A percentile compares a stretch with the other conserved stretches of the same genome.
These are phyloP conservation scores for Martes flavigula DNA, from an alignment of 2,797 vertebrate species.

Conservation along the genomic window DNA sequence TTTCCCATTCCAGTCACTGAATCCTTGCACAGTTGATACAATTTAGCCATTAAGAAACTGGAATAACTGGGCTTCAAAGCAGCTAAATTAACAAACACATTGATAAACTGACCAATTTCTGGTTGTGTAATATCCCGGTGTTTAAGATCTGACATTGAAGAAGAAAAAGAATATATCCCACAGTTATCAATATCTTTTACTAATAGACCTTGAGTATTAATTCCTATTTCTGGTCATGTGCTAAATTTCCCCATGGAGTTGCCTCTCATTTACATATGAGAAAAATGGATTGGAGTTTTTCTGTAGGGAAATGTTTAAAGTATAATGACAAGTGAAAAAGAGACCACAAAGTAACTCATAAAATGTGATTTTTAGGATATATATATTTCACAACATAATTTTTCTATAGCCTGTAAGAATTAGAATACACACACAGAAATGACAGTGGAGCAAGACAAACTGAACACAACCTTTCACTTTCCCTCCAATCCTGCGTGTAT, in stretches of 20 bases:
- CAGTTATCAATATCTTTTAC: background rate
- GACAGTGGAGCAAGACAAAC: background rate
- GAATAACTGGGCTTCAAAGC: background rate
- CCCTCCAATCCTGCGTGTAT: background rate
- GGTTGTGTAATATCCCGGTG: background rate
- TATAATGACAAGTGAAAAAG: slow-evolving; percentile 18
- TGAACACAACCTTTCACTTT: background rate
- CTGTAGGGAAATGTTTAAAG: background rate
- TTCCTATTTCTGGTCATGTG: background rate
- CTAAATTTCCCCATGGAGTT: background rate
- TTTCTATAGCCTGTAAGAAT: background rate
- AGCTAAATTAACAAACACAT: background rate
- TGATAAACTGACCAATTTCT: background rate
- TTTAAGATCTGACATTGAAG: slow-evolving; percentile 19
- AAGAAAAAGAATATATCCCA: background rate
- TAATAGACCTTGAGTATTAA: background rate
- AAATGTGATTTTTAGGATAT: background rate
- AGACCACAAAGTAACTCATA: background rate
- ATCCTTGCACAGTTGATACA: background rate
- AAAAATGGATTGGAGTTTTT: background rate
- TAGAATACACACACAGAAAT: background rate
- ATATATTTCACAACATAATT: background rate
- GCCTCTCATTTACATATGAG: background rate
- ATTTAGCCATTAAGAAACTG: background rate
- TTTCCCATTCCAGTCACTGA: background rate